Conservation (phyloP, 2,797 vertebrate genomes). For the Setipinna tenuifilis region DNA sequence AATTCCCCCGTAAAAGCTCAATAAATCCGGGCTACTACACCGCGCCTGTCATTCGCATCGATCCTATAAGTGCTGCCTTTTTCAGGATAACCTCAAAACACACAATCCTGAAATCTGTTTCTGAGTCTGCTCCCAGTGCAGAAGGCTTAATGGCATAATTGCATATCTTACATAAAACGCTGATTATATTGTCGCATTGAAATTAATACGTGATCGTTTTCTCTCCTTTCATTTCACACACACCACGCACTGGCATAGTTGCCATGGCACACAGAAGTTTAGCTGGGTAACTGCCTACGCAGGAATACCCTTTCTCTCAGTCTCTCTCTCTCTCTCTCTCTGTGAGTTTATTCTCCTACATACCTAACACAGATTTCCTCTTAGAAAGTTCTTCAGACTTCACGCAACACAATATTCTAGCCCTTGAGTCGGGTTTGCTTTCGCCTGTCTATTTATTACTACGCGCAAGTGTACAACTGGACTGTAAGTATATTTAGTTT, state of each 20-base stretch:
- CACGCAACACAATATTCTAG: neutral
- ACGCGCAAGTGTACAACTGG: conserved; percentile 41
- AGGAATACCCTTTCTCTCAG: neutral
- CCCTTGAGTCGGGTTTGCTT: conserved; percentile 62
- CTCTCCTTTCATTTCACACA: neutral
- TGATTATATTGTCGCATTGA: neutral
- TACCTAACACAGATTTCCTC: neutral
- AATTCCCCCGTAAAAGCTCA: conserved; percentile 17
- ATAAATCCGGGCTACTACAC: conserved; percentile 30
- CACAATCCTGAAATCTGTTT: neutral
- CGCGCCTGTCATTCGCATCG: neutral
- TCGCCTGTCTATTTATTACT: conserved; percentile 74
- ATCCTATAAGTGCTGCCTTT: conserved; percentile 1
- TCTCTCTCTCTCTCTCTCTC: neutral
- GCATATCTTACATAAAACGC: neutral
- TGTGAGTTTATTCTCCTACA: conserved; percentile 21
- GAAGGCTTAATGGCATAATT: neutral
- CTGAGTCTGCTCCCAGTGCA: neutral
- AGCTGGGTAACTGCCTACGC: neutral
- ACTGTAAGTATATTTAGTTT: conserved; percentile 72
- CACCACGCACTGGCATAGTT: neutral
- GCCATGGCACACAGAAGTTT: neutral
- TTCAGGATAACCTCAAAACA: neutral
- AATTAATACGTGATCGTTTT: neutral
- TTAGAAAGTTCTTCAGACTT: neutral